phyloP scores from a whole-genome alignment of 2,888 invertebrate species.

The Hymenopus coronatus region DNA sequence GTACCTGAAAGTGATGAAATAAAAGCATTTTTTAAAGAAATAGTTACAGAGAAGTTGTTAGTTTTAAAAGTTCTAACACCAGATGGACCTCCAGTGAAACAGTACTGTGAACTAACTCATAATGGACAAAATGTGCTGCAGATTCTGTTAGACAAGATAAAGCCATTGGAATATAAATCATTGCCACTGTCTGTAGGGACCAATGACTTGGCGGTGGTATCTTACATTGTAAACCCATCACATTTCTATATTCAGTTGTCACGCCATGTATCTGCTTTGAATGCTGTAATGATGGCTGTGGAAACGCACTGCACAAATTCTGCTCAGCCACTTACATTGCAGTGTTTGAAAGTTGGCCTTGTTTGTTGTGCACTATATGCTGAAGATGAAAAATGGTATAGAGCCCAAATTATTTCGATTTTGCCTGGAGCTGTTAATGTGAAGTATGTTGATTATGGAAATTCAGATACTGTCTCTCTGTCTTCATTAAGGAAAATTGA shows the following conservation, averaged over 20 bases:
- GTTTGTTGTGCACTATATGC: constrained; percentile 79
- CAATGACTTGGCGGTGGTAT: constrained; percentile 51
- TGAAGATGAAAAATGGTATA: constrained; percentile 83
- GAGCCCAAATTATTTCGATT: constrained; percentile 70
- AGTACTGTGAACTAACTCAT: constrained; percentile 70
- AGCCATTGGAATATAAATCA: neutral
- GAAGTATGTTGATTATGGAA: constrained; percentile 93
- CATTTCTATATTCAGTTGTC: constrained; percentile 73
- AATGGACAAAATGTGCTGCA: constrained; percentile 27
- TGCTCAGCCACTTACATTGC: constrained; percentile 43
- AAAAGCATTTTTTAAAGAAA: constrained; percentile 67
- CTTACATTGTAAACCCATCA: constrained; percentile 66
- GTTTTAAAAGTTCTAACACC: constrained; percentile 65
- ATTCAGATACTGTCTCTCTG: constrained; percentile 72
- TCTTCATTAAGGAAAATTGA: constrained; percentile 62
- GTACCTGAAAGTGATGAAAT: constrained; percentile 55
- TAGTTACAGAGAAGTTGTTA: constrained; percentile 62
- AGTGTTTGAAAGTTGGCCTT: constrained; percentile 56
- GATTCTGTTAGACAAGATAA: constrained; percentile 36
- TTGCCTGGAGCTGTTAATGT: constrained; percentile 62
- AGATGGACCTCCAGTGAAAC: constrained; percentile 68
- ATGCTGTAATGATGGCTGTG: constrained; percentile 66
- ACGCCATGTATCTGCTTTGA: constrained; percentile 57
- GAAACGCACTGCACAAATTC: constrained; percentile 57
- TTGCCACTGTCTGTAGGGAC: constrained; percentile 5